A percentile compares a stretch with the other conserved stretches of the same genome.
Evolutionary conservation across 2,888 invertebrate genomes (phyloP).

Genomic region (Periphyllus acericola): DNA sequence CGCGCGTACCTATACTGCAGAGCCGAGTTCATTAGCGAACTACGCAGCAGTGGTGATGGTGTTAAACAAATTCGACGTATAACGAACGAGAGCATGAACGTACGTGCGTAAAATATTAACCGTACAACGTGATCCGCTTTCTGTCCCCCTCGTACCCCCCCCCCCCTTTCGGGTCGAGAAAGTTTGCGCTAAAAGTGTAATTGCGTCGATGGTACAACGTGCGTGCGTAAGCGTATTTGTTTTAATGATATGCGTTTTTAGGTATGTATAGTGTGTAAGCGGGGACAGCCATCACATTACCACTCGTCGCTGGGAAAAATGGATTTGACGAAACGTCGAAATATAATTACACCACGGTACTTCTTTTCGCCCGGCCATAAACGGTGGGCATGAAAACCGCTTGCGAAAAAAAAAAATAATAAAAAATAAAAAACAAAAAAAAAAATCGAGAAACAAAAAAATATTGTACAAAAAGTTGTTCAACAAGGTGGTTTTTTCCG

Average conservation of each 20-base stretch:
- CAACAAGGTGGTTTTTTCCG: background rate
- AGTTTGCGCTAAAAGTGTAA: slow-evolving; percentile 10
- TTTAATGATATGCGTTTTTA: slow-evolving; percentile 38
- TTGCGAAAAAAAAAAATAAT: background rate
- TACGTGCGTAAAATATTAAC: slow-evolving; percentile 50
- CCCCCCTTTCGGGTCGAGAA: slow-evolving; percentile 21
- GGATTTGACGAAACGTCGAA: background rate
- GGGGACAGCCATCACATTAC: background rate
- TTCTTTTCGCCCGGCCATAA: background rate
- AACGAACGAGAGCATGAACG: background rate
- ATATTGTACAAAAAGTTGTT: background rate
- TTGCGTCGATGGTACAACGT: background rate
- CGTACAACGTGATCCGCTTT: background rate
- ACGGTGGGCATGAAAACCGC: background rate
- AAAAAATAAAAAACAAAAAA: background rate
- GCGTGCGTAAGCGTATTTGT: background rate
- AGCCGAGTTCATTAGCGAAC: slow-evolving; percentile 5
- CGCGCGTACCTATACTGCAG: no score
- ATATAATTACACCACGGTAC: background rate
- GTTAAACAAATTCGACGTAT: slow-evolving; percentile 20
- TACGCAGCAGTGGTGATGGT: background rate
- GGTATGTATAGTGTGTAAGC: background rate
- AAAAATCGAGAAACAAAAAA: background rate
- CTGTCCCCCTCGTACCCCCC: background rate
- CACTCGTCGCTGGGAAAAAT: background rate